These are phyloP conservation scores for Calephelis virginiensis DNA, from an alignment of 1,140 invertebrate genomes.

Conservation along the genomic window DNA sequence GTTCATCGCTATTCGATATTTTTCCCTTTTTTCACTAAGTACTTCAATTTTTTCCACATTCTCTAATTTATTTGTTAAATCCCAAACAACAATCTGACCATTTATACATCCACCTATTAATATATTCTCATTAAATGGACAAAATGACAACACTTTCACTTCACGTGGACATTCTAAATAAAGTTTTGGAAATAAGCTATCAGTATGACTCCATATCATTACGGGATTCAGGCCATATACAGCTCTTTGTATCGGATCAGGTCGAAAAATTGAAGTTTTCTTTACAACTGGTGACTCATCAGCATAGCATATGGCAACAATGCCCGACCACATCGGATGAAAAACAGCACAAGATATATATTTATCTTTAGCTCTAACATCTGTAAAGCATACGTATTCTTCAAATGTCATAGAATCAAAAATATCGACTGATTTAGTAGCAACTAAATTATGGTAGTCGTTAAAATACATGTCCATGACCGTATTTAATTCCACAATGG, in stretches of 20 bases:
- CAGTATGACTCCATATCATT: conserved; percentile 86
- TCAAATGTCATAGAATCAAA: conserved; percentile 72
- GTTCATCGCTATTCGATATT: conserved; percentile 80
- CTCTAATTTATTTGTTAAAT: conserved; percentile 83
- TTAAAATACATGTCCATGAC: conserved; percentile 83
- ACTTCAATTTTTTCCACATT: conserved; percentile 81
- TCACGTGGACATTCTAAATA: conserved; percentile 83
- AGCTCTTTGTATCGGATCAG: conserved; percentile 76
- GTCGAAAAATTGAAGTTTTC: conserved; percentile 55
- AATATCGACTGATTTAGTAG: conserved; percentile 55
- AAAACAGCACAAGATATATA: conserved; percentile 83
- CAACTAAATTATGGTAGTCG: conserved; percentile 80
- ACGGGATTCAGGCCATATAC: conserved; percentile 81
- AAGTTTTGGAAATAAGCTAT: conserved; percentile 84
- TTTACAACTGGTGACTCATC: conserved; percentile 67
- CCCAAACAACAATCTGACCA: conserved; percentile 87
- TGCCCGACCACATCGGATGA: conserved; percentile 84
- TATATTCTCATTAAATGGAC: conserved; percentile 83
- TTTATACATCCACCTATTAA: conserved; percentile 85
- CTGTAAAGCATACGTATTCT: conserved; percentile 82
- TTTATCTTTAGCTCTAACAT: conserved; percentile 80
- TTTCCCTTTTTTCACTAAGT: conserved; percentile 81
- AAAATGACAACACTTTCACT: conserved; percentile 82
- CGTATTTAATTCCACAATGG: conserved; percentile 78
- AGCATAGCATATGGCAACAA: conserved; percentile 82